These are phyloP conservation scores for Tigriopus californicus DNA, from an alignment of 2,888 invertebrate genomes.

Conservation along the genomic window DNA sequence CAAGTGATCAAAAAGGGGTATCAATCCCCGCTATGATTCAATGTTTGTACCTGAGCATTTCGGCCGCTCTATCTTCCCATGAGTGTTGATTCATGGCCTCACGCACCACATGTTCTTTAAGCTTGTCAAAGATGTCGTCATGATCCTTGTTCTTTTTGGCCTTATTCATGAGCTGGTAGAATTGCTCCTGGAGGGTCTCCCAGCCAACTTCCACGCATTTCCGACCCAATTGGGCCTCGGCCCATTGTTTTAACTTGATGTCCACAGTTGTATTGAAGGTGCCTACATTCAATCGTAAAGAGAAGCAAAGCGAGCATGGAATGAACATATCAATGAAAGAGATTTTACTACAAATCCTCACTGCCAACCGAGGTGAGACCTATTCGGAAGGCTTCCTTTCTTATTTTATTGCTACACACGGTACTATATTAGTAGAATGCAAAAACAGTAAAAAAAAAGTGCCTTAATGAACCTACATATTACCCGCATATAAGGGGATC, in stretches of 20 bases:
- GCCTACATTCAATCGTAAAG: too few relatives aligned
- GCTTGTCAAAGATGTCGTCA: slow-evolving; percentile 70
- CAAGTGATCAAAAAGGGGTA: slow-evolving; percentile 34
- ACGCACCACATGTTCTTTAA: slow-evolving; percentile 70
- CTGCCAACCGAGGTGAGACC: too few relatives aligned
- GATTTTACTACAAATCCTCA: too few relatives aligned
- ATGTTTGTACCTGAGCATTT: not conserved
- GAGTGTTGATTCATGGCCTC: slow-evolving; percentile 66
- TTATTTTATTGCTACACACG: too few relatives aligned
- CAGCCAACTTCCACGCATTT: slow-evolving; percentile 68
- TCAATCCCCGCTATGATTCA: not conserved
- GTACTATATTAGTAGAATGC: too few relatives aligned
- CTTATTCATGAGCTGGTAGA: slow-evolving; percentile 44
- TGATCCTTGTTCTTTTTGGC: slow-evolving; percentile 48
- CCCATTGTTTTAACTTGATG: slow-evolving; percentile 90
- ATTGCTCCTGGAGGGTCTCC: slow-evolving; percentile 57
- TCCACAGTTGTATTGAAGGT: slow-evolving; percentile 45
- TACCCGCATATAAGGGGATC: too few relatives aligned
- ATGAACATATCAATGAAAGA: too few relatives aligned
- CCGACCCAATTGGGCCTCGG: slow-evolving; percentile 67
- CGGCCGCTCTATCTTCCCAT: slow-evolving; percentile 74
- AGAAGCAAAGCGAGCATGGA: too few relatives aligned
- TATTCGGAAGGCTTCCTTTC: too few relatives aligned
- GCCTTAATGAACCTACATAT: too few relatives aligned
- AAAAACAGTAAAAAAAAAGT: too few relatives aligned